phyloP scores from a whole-genome alignment of 2,113 vertebrate species.

The Burhinus oedicnemus region DNA sequence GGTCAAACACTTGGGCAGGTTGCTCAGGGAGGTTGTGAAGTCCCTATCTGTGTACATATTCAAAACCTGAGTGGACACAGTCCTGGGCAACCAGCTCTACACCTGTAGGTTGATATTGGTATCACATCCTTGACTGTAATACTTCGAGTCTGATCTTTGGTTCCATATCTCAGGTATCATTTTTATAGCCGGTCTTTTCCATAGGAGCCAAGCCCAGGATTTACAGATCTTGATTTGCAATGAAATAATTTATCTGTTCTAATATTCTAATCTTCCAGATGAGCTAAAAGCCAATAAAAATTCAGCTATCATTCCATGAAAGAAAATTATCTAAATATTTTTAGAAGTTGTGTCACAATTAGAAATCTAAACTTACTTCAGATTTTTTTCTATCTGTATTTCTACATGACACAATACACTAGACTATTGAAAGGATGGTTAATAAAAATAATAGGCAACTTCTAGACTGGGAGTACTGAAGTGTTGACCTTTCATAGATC shows the following conservation, averaged over 20 bases:
- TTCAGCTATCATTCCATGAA: neutral
- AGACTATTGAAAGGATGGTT: neutral
- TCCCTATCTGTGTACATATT: fast-evolving
- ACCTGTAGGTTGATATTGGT: neutral
- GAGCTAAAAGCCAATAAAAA: neutral
- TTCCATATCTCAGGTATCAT: neutral
- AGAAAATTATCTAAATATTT: neutral
- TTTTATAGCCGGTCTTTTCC: neutral
- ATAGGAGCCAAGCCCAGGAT: neutral
- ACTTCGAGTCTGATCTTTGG: neutral
- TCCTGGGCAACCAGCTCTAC: neutral
- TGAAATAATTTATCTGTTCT: neutral
- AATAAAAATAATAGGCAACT: neutral
- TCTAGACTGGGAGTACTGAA: neutral
- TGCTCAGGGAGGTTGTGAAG: neutral
- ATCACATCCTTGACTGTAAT: neutral
- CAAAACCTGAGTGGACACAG: neutral
- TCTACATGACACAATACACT: neutral
- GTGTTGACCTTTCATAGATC: neutral
- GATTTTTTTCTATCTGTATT: neutral
- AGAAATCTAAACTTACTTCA: neutral
- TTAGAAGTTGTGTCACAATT: neutral
- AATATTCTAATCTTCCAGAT: neutral
- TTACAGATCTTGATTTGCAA: neutral
- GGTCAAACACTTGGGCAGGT: neutral